Percentiles rank a stretch among this genome's conserved stretches.
phyloP scores from a whole-genome alignment of 2,113 vertebrate genomes.

The Cololabis saira region DNA sequence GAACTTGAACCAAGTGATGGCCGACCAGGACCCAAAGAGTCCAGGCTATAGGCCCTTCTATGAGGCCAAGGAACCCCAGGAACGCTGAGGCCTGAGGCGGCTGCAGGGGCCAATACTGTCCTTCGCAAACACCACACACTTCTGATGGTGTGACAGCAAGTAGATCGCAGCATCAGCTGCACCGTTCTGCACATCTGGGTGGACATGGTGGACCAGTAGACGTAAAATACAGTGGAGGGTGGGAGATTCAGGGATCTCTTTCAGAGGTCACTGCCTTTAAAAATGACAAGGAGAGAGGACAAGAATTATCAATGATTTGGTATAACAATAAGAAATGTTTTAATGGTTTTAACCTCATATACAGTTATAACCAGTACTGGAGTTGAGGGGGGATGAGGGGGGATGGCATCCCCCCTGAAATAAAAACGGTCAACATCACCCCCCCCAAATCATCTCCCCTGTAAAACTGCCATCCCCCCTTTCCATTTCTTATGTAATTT shows the following conservation, averaged over 20 bases:
- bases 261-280: slow-evolving; percentile 16
- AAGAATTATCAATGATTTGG: too few species aligned
- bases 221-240: not conserved
- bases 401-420: too few species aligned
- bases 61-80: slow-evolving; percentile 26
- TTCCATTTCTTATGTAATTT: too few species aligned
- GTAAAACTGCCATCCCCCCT: too few species aligned
- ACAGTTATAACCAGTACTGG: too few species aligned
- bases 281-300: too few species aligned
- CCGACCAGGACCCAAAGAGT: slow-evolving; percentile 51
- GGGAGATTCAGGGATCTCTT: not conserved
- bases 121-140: slow-evolving; percentile 29
- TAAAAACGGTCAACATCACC: too few species aligned
- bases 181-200: slow-evolving; percentile 49
- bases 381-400: too few species aligned
- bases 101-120: slow-evolving; percentile 10
- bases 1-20: slow-evolving; percentile 25
- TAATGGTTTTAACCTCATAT: too few species aligned
- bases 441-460: too few species aligned
- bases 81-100: slow-evolving; percentile 1
- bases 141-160: slow-evolving; percentile 44
- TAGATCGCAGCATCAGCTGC: slow-evolving; percentile 47
- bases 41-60: slow-evolving; percentile 67
- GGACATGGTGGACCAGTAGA: slow-evolving; percentile 54
- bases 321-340: too few species aligned